Evolutionary conservation across 2,888 invertebrate genomes (phyloP), one percentile per base, ranked within the genome.

Genomic region (Orthonevra nobilis): DNA sequence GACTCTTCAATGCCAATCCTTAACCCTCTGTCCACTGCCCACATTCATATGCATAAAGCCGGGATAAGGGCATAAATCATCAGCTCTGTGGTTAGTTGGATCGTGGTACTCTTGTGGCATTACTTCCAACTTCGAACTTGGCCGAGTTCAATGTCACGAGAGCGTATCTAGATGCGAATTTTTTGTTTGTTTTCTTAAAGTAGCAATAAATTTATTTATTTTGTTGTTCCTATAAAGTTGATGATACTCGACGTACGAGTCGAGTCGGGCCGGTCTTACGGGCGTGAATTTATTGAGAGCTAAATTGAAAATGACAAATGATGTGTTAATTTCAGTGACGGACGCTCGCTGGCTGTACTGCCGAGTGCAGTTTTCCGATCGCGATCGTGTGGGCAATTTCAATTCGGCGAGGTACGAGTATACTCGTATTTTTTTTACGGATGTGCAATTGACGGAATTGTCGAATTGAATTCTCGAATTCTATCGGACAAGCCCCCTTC

Each of bases 301-400:
- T 72, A 60, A 77, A 77, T 72, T 66, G 52, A 52, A 64, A 60
- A 77, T 72, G 77, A 70, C 77, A 77, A 72, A 77, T 77, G 77
- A 77, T 60, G 77, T 77, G 72, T 77, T 72, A 72, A 77, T 77
- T 64, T 46, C 23, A 20, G 20, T 26, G 63, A 64, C 50, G n/a
- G n/a, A n/a, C n/a, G n/a, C n/a, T n/a, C n/a, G n/a, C n/a, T n/a
- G n/a, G n/a, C n/a, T n/a, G n/a, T n/a, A n/a, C n/a, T n/a, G n/a
- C n/a, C n/a, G n/a, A n/a, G n/a, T n/a, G n/a, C n/a, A n/a, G n/a
- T n/a, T n/a, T n/a, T n/a, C n/a, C n/a, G n/a, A n/a, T n/a, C n/a
- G n/a, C n/a, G n/a, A n/a, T n/a, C n/a, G n/a, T n/a, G n/a, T n/a
- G n/a, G n/a, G n/a, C n/a, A n/a, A n/a, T n/a, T n/a, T n/a, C n/a